Evolutionary conservation across 2,888 invertebrate genomes (phyloP).

Genomic region (Sericinus montela): DNA sequence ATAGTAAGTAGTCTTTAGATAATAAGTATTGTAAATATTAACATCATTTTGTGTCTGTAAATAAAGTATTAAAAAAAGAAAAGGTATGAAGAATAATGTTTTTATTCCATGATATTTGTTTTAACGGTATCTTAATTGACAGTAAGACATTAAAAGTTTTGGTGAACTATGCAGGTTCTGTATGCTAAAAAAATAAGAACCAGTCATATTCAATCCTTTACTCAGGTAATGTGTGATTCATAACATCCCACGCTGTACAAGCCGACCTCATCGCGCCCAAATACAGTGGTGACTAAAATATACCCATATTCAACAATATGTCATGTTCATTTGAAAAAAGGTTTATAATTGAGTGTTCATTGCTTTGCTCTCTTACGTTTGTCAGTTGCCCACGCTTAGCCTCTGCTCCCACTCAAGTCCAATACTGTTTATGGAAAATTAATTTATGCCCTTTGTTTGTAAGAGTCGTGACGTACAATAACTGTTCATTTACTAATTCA

Average conservation of each 20-base stretch:
- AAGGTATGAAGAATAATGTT: too few relatives aligned
- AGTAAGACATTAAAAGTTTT: too few relatives aligned
- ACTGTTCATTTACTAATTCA: not conserved
- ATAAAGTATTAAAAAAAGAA: too few relatives aligned
- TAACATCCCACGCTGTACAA: constrained; percentile 18
- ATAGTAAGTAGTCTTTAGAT: too few relatives aligned
- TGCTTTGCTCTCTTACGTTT: constrained; percentile 4
- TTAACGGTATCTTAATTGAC: too few relatives aligned
- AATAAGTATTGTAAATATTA: too few relatives aligned
- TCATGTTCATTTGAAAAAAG: not conserved
- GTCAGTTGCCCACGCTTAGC: constrained; percentile 13
- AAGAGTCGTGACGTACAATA: not conserved
- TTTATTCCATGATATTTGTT: too few relatives aligned
- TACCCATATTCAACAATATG: not conserved
- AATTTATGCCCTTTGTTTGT: constrained; percentile 14
- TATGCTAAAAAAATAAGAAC: not conserved
- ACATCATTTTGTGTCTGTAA: too few relatives aligned
- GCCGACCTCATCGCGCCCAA: constrained; percentile 21
- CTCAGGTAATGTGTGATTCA: constrained; percentile 19
- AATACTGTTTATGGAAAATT: constrained; percentile 16
- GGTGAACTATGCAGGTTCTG: too few relatives aligned
- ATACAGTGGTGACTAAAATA: constrained; percentile 10
- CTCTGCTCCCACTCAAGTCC: constrained; percentile 16
- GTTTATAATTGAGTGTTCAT: not conserved
- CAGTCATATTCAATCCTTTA: constrained; percentile 7